Evolutionary conservation across 2,888 invertebrate genomes (phyloP), one percentile per base, ranked within the genome.

Genomic region (Lithophane socia): DNA sequence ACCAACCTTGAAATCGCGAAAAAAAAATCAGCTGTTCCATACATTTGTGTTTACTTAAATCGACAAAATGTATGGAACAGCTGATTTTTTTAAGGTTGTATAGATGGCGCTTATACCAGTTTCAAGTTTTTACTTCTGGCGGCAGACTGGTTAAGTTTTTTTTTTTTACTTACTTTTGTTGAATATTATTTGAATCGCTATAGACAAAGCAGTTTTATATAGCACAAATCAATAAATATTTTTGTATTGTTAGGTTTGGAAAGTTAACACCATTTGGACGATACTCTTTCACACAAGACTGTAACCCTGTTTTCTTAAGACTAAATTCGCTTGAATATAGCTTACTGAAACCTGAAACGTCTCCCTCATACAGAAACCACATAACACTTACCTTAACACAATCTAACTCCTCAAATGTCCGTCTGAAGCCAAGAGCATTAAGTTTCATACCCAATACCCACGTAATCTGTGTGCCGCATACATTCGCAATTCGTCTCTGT

Each of bases 401-500:
- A 82, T 73, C 69, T 52, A 73, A 77, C 54, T 75, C 66, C 76
- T 78, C 65, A 76, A 58, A 78, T 75, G 75, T 58, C 74, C 49
- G 80, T 72, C 70, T 73, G 66, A 80, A 83, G 73, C 77, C 77
- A 70, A 67, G 24, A 47, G 76, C 74, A 80, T 86, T 84, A 80
- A 78, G 79, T 86, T 89, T 79, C 85, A 82, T 80, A 86, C 71
- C 80, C 86, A 75, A 88, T 86, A 83, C 67, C 77, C 82, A 80
- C 75, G 71, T 86, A 89, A 90, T 89, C 86, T 82, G 84, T 79
- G 82, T 80, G 82, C 81, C 84, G 82, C 87, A 83, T 90, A 90
- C 86, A 90, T 92, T 91, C 87, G 84, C 90, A 87, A 92, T 92
- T 91, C 91, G 89, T 92, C 92, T 93, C 89, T 84, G 87, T 85